phyloP scores from a whole-genome alignment of 2,797 vertebrate species.

The Ibycter americanus region DNA sequence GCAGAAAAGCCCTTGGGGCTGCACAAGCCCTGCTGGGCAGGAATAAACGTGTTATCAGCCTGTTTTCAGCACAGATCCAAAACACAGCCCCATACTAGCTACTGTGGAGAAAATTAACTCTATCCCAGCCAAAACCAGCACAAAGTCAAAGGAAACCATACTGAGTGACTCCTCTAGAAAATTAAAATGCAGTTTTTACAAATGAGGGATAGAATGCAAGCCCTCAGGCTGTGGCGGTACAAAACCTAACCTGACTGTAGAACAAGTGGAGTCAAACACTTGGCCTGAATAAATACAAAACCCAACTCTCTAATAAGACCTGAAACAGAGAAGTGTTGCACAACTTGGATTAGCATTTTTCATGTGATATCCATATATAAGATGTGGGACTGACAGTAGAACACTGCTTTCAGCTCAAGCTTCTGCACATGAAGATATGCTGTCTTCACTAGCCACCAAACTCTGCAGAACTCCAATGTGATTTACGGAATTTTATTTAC shows the following conservation, averaged over 20 bases:
- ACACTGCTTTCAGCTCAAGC: neutral
- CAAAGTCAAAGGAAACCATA: neutral
- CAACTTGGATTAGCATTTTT: neutral
- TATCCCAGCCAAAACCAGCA: neutral
- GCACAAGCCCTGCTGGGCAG: neutral
- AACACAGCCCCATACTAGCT: neutral
- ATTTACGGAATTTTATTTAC: neutral
- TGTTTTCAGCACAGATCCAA: neutral
- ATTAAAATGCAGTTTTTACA: neutral
- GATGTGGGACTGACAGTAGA: neutral
- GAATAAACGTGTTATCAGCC: neutral
- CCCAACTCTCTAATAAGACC: neutral
- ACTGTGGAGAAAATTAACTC: neutral
- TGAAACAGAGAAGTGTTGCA: neutral
- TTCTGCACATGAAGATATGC: neutral
- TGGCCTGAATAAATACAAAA: neutral
- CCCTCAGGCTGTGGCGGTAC: neutral
- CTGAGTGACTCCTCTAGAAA: neutral
- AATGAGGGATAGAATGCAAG: neutral
- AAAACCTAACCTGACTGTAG: neutral
- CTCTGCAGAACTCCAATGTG: neutral
- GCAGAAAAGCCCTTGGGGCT: neutral
- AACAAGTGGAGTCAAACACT: neutral
- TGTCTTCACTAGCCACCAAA: neutral
- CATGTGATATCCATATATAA: fast-evolving